Evolutionary conservation across 2,113 vertebrate species (phyloP).

Genomic region (Osmerus eperlanus): DNA sequence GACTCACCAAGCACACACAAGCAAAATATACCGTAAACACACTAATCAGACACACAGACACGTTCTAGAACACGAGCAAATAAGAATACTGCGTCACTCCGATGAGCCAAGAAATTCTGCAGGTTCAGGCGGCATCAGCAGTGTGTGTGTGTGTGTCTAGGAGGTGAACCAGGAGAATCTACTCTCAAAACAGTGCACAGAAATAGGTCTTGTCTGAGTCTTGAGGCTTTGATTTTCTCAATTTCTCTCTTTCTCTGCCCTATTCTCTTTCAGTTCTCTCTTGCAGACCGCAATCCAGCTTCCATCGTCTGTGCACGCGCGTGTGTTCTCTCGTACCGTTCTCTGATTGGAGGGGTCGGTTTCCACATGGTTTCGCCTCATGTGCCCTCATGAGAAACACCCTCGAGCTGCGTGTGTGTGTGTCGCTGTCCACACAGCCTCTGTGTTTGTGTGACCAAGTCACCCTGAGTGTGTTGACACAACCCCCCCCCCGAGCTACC

Average conservation of each 20-base stretch:
- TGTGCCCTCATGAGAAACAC: too few species aligned
- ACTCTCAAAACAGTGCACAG: constrained; percentile 4
- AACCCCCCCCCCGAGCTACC: too few species aligned
- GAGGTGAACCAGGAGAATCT: neutral
- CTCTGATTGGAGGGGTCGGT: too few species aligned
- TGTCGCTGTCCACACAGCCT: too few species aligned
- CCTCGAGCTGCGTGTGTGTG: too few species aligned
- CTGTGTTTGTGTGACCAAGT: too few species aligned
- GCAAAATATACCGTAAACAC: too few species aligned
- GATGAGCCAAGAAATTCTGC: neutral
- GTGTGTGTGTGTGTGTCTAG: neutral
- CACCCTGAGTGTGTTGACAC: too few species aligned
- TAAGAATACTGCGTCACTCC: neutral
- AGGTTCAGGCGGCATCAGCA: too few species aligned
- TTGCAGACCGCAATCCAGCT: neutral
- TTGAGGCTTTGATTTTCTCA: constrained; percentile 14
- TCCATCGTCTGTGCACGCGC: too few species aligned
- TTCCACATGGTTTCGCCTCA: too few species aligned
- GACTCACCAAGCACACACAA: neutral
- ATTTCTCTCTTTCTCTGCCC: neutral
- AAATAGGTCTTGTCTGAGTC: constrained; percentile 43
- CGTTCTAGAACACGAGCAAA: neutral
- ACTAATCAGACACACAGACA: neutral
- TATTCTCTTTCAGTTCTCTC: neutral
- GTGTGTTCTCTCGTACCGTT: too few species aligned